These are phyloP conservation scores for Struthidea cinerea DNA, from an alignment of 2,113 vertebrate species.

Conservation along the genomic window DNA sequence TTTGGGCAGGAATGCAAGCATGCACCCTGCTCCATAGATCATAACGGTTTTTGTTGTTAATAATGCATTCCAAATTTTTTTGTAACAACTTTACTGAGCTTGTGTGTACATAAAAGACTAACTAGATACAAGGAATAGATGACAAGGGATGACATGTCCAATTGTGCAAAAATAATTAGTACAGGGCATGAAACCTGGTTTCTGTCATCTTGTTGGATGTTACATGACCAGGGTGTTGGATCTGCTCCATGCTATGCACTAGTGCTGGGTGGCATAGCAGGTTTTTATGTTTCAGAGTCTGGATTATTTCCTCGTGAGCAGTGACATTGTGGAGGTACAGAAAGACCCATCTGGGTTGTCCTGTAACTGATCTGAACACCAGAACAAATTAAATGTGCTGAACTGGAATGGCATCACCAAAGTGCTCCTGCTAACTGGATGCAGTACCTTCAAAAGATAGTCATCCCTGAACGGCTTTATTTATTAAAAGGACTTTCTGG, in stretches of 20 bases:
- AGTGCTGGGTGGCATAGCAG: background rate
- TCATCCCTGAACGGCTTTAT: background rate
- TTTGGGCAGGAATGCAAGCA: background rate
- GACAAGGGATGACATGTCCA: background rate
- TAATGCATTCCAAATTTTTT: background rate
- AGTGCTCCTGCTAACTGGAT: background rate
- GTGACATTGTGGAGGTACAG: background rate
- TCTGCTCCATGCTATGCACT: background rate
- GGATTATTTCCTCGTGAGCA: background rate
- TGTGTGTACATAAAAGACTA: background rate
- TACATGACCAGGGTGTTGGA: background rate
- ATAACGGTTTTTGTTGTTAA: background rate
- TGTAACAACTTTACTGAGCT: background rate
- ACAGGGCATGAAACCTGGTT: background rate
- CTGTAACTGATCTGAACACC: background rate
- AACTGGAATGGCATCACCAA: background rate
- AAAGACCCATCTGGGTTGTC: background rate
- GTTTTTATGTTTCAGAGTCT: background rate
- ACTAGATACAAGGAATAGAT: background rate
- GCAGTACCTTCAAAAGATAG: background rate
- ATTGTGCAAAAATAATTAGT: conserved; percentile 6
- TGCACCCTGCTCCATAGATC: background rate
- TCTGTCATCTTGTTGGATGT: background rate
- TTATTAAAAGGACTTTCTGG: background rate
- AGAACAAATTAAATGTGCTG: background rate